Evolutionary conservation across 2,888 invertebrate species (phyloP).

Genomic region (Plebejus argus): DNA sequence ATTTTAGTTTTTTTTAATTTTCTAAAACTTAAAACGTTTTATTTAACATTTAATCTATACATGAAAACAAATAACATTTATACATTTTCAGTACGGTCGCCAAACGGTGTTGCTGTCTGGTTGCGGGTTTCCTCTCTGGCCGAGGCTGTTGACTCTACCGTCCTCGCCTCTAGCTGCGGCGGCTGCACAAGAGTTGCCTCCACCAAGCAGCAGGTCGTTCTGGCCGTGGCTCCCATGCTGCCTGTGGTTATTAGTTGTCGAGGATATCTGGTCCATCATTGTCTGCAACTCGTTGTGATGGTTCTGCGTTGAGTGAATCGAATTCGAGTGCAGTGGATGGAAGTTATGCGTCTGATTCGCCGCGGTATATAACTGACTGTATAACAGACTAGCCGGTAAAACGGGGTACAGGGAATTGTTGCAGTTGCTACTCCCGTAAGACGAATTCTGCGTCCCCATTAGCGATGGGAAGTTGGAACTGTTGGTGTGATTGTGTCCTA

Average conservation of each 20-base stretch:
- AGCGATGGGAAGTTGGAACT: slow-evolving; percentile 84
- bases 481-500: slow-evolving; percentile 81
- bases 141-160: slow-evolving; percentile 78
- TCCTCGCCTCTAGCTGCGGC: slow-evolving; percentile 80
- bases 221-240: slow-evolving; percentile 71
- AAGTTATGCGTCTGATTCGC: slow-evolving; percentile 88
- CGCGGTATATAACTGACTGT: slow-evolving; percentile 91
- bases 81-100: slow-evolving; percentile 84
- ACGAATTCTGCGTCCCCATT: slow-evolving; percentile 82
- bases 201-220: slow-evolving; percentile 75
- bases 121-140: slow-evolving; percentile 82
- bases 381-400: slow-evolving; percentile 89
- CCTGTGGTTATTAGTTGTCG: slow-evolving; percentile 81
- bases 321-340: slow-evolving; percentile 84
- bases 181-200: slow-evolving; percentile 80
- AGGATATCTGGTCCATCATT: slow-evolving; percentile 88
- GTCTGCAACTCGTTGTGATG: slow-evolving; percentile 87
- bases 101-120: slow-evolving; percentile 86
- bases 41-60: slow-evolving; percentile 16
- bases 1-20: slow-evolving; percentile 17
- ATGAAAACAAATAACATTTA: slow-evolving; percentile 14
- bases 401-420: slow-evolving; percentile 89
- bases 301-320: slow-evolving; percentile 83
- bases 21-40: slow-evolving; percentile 16
- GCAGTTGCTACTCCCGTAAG: slow-evolving; percentile 83